Percentiles rank a stretch among this genome's conserved stretches.
Evolutionary conservation across 2,113 vertebrate species (phyloP).

Genomic region (Crotalus helleri): DNA sequence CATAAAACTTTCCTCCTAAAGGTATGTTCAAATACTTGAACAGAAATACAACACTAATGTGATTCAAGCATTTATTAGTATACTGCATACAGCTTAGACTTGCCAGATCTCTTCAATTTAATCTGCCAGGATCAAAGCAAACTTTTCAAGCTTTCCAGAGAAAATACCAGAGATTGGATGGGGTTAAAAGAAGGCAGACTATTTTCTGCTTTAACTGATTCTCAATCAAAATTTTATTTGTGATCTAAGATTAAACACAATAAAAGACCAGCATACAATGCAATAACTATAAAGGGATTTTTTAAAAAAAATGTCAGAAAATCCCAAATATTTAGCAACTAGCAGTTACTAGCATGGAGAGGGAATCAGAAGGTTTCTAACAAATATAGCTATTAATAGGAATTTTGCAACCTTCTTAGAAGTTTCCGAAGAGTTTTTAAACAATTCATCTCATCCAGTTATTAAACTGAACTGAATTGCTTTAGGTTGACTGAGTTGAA

Average conservation of each 20-base stretch:
- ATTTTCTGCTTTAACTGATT: not conserved
- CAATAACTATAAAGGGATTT: not conserved
- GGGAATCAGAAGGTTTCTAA: not conserved
- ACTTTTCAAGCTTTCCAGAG: not conserved
- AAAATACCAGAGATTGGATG: not conserved
- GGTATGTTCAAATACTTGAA: not conserved
- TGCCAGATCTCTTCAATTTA: not conserved
- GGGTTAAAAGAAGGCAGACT: not conserved
- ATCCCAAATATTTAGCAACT: not conserved
- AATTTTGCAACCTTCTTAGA: not conserved
- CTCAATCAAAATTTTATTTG: not conserved
- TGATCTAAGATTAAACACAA: not conserved
- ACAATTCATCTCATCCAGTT: not conserved
- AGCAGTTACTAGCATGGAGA: not conserved
- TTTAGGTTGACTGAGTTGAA: not conserved
- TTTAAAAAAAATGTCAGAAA: not conserved
- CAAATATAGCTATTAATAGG: not conserved
- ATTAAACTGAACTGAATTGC: not conserved
- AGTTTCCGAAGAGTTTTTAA: not conserved
- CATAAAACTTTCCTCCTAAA: not conserved
- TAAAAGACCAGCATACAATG: not conserved
- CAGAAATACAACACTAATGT: not conserved
- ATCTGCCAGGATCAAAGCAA: not conserved
- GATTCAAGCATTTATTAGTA: not conserved
- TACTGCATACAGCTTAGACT: not conserved